phyloP scores from a whole-genome alignment of 2,888 invertebrate species.

The Dryocosmus kuriphilus region DNA sequence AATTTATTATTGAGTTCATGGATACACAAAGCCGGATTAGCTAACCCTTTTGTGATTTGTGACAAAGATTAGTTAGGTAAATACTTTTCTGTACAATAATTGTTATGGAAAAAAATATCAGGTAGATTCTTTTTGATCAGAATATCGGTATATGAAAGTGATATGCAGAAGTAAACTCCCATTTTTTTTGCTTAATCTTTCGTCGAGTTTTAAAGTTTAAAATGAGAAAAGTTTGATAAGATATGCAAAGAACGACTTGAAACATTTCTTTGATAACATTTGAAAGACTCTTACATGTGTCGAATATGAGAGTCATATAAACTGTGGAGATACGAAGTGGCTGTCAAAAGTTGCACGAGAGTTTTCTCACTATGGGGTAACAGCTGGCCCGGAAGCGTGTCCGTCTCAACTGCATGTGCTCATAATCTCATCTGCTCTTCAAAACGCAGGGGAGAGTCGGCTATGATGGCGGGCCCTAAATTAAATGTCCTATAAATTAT shows the following conservation, averaged over 20 bases:
- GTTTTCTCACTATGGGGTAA: conserved; percentile 15
- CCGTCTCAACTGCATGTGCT: neutral
- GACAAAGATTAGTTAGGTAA: no score
- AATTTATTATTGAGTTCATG: conserved; percentile 3
- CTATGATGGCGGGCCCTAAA: no score
- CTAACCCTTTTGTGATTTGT: no score
- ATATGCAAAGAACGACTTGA: neutral
- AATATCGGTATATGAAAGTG: no score
- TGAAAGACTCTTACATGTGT: neutral
- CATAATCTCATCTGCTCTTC: neutral
- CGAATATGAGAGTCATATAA: neutral
- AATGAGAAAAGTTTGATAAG: neutral
- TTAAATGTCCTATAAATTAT: no score
- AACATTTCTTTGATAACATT: neutral
- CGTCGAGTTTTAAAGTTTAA: neutral
- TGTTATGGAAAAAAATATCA: no score
- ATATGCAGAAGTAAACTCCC: no score
- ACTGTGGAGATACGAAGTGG: neutral
- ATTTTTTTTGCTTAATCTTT: no score
- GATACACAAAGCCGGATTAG: neutral
- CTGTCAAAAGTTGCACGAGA: neutral
- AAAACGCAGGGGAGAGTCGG: no score
- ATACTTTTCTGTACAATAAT: neutral
- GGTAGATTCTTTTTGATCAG: no score
- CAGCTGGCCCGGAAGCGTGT: conserved; percentile 15